A percentile compares a stretch with the other conserved stretches of the same genome.
These are phyloP conservation scores for Hypsibius dujardini DNA, from an alignment of 1,140 invertebrate species.

Conservation along the genomic window DNA sequence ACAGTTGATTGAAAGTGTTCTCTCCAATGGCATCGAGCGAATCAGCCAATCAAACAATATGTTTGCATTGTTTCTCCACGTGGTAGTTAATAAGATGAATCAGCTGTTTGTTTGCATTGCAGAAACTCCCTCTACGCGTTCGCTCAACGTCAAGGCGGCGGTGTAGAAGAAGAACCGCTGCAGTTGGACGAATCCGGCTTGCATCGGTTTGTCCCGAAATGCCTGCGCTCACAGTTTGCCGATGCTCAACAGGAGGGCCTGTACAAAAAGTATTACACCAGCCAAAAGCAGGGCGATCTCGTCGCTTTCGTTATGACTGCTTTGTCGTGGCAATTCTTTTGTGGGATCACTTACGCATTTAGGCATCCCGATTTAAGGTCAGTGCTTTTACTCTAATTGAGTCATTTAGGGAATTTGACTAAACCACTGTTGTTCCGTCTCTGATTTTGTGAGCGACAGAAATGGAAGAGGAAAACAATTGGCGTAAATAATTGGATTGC, in stretches of 20 bases:
- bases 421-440: too few relatives aligned
- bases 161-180: not conserved
- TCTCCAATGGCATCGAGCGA: too few relatives aligned
- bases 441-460: too few relatives aligned
- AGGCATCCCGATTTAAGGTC: not conserved
- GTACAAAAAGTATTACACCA: slow-evolving; percentile 28
- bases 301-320: slow-evolving; percentile 14
- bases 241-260: slow-evolving; percentile 26
- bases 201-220: slow-evolving; percentile 27
- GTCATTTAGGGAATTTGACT: too few relatives aligned
- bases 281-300: slow-evolving; percentile 25
- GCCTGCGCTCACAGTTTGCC: slow-evolving; percentile 27
- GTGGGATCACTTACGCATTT: not conserved
- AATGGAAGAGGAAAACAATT: too few relatives aligned
- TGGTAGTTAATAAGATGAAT: too few relatives aligned
- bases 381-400: too few relatives aligned
- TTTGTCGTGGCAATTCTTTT: not conserved
- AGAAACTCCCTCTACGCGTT: not conserved
- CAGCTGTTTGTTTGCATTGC: too few relatives aligned
- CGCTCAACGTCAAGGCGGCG: not conserved
- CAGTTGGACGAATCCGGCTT: slow-evolving; percentile 24
- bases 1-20: too few relatives aligned
- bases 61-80: too few relatives aligned
- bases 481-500: too few relatives aligned
- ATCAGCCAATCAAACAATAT: too few relatives aligned